Percentiles rank a stretch among this genome's conserved stretches.
Evolutionary conservation across 2,113 vertebrate species (phyloP).

Genomic region (Haemorhous mexicanus): DNA sequence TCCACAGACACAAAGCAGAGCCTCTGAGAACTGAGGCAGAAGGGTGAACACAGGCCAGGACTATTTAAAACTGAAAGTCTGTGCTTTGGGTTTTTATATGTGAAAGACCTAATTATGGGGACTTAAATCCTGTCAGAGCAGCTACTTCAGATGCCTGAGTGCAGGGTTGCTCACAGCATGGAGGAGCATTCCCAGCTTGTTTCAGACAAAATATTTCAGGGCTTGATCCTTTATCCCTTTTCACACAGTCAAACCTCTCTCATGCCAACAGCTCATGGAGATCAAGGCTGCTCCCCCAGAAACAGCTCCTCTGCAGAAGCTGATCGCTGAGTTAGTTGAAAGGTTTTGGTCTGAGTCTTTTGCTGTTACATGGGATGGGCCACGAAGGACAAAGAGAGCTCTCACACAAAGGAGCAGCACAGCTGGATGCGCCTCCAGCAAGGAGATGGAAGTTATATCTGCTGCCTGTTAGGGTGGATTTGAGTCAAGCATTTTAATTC

Average conservation of each 20-base stretch:
- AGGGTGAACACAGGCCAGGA: neutral
- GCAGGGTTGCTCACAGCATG: neutral
- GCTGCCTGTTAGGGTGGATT: neutral
- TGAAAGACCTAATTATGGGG: constrained; percentile 29
- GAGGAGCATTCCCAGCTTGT: neutral
- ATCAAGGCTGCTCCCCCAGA: neutral
- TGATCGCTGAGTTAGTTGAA: neutral
- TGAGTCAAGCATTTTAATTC: neutral
- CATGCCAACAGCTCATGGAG: neutral
- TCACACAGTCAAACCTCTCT: neutral
- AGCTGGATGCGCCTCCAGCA: neutral
- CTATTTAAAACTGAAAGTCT: constrained; percentile 24
- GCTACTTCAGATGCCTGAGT: constrained; percentile 1
- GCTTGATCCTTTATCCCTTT: neutral
- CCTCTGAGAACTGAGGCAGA: neutral
- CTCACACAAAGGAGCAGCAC: neutral
- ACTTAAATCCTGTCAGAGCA: constrained; percentile 16
- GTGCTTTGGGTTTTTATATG: neutral
- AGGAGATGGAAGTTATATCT: neutral
- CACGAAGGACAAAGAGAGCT: neutral
- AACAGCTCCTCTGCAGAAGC: neutral
- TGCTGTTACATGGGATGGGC: neutral
- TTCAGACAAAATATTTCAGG: neutral
- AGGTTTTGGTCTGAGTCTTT: neutral
- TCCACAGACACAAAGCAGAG: neutral